These are phyloP conservation scores for Sceloporus undulatus DNA, from an alignment of 2,113 vertebrate genomes.

Conservation along the genomic window DNA sequence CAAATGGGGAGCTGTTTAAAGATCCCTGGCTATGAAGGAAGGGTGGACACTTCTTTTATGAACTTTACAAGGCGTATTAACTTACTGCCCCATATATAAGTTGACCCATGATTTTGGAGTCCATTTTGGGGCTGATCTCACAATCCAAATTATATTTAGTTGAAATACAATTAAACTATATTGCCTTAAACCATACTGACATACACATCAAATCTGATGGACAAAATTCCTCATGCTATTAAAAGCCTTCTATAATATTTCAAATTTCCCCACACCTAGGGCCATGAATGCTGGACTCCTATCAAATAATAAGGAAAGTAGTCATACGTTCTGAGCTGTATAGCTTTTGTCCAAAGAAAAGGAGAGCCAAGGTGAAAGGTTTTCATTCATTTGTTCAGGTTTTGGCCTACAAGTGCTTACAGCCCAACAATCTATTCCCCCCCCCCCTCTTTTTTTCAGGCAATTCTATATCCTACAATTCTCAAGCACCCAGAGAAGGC, in stretches of 20 bases:
- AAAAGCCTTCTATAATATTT: neutral
- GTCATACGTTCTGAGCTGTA: neutral
- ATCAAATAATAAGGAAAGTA: neutral
- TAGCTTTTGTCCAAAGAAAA: neutral
- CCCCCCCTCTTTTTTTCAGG: too few relatives aligned
- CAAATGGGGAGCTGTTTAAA: too few relatives aligned
- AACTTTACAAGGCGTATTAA: too few relatives aligned
- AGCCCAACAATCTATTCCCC: too few relatives aligned
- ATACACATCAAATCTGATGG: neutral
- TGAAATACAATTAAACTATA: neutral
- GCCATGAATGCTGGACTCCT: neutral
- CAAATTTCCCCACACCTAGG: neutral
- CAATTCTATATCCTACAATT: too few relatives aligned
- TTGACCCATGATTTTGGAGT: too few relatives aligned
- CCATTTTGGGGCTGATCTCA: neutral
- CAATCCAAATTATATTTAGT: slow-evolving; percentile 6
- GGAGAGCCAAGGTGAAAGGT: neutral
- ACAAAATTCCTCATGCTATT: neutral
- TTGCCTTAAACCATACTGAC: neutral
- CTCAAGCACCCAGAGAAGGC: too few relatives aligned
- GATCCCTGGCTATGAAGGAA: too few relatives aligned
- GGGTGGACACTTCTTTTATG: too few relatives aligned
- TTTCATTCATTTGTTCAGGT: neutral
- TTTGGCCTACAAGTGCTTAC: too few relatives aligned
- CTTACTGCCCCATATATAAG: too few relatives aligned